phyloP scores from a whole-genome alignment of 2,113 vertebrate species.

The Sorex araneus region DNA sequence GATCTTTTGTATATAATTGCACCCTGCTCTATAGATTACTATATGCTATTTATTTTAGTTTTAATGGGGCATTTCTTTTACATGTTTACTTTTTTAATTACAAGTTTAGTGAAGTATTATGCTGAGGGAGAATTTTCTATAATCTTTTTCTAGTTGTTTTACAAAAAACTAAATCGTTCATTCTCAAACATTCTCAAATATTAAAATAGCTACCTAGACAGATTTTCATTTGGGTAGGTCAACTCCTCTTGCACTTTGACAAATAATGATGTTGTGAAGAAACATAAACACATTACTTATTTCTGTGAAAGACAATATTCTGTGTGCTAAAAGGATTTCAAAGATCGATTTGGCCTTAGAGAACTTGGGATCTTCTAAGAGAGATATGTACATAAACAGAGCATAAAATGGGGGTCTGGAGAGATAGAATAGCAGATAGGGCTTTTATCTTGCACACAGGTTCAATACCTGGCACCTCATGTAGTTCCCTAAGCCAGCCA shows the following conservation, averaged over 20 bases:
- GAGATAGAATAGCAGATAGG: no score
- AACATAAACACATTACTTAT: background rate
- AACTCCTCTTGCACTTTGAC: background rate
- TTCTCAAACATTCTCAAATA: slow-evolving; percentile 50
- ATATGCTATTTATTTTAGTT: slow-evolving; percentile 50
- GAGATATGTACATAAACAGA: background rate
- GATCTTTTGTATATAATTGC: background rate
- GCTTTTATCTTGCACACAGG: no score
- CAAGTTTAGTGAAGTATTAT: background rate
- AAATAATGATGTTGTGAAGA: slow-evolving; percentile 5
- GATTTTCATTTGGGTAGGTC: slow-evolving; percentile 14
- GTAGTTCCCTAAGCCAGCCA: no score
- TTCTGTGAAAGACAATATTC: background rate
- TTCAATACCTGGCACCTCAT: no score
- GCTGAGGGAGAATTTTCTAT: background rate
- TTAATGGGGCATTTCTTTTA: slow-evolving; percentile 31
- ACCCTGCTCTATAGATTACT: background rate
- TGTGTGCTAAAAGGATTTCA: background rate
- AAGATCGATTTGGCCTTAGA: background rate
- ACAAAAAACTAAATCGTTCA: background rate
- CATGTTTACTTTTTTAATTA: slow-evolving; percentile 26
- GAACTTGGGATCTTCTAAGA: background rate
- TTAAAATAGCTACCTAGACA: slow-evolving; percentile 27
- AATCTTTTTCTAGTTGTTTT: background rate
- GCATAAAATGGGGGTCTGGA: background rate